A percentile compares a stretch with the other conserved stretches of the same genome.
These are phyloP conservation scores for human DNA, from an alignment of 2,113 vertebrate genomes.

Conservation along the genomic window GRCh38 chr18:10851001-10851500, in stretches of 20 bases:
- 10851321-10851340: not conserved
- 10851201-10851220: not conserved
- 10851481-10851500: not conserved
- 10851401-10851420: not conserved
- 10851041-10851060: not conserved
- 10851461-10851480: not conserved
- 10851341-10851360: not conserved
- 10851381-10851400: not conserved
- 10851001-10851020: not conserved
- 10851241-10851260: not conserved
- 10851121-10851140: too few relatives aligned
- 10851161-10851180: not conserved
- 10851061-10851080: not conserved
- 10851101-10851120: not conserved
- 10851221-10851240: not conserved
- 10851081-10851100: not conserved
- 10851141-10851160: not conserved
- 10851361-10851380: not conserved
- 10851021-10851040: not conserved
- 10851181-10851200: not conserved
- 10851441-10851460: not conserved
- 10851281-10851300: not conserved
- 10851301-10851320: not conserved
- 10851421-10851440: not conserved
- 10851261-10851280: not conserved